phyloP scores from a whole-genome alignment of 2,888 invertebrate genomes.

The Folsomia manolachei region DNA sequence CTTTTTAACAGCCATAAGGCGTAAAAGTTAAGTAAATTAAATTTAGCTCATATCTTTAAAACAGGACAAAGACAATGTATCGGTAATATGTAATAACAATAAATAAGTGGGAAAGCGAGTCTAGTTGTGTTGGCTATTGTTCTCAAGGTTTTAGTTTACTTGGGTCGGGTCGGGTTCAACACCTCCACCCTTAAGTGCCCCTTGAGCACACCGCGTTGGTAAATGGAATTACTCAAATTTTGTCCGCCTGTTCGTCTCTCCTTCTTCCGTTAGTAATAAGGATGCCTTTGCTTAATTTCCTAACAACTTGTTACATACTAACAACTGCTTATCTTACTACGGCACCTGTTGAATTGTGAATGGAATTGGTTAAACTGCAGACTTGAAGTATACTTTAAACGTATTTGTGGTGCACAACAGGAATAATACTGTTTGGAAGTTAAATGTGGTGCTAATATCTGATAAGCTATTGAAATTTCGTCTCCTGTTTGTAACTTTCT shows the following conservation, averaged over 20 bases:
- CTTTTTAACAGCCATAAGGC: not conserved
- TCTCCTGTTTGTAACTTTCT: no score
- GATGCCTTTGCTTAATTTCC: no score
- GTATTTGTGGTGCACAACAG: no score
- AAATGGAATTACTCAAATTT: not conserved
- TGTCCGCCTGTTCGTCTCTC: not conserved
- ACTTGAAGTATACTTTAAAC: no score
- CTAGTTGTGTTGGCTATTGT: not conserved
- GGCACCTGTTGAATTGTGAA: not conserved
- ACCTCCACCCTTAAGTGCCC: constrained; percentile 3
- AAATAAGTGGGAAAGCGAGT: not conserved
- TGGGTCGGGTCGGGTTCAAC: not conserved
- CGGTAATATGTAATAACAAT: constrained; percentile 2
- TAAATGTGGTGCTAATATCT: no score
- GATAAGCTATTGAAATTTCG: no score
- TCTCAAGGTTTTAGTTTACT: not conserved
- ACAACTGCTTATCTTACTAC: no score
- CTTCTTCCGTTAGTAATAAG: not conserved
- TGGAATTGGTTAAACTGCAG: not conserved
- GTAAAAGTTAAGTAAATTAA: not conserved
- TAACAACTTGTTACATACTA: no score
- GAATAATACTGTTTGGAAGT: no score
- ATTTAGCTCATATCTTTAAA: not conserved
- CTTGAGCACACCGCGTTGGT: not conserved
- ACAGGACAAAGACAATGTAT: not conserved